A percentile compares a stretch with the other conserved stretches of the same genome.
Evolutionary conservation across 2,113 vertebrate genomes (phyloP).

Genomic region (Desmodus rotundus): DNA sequence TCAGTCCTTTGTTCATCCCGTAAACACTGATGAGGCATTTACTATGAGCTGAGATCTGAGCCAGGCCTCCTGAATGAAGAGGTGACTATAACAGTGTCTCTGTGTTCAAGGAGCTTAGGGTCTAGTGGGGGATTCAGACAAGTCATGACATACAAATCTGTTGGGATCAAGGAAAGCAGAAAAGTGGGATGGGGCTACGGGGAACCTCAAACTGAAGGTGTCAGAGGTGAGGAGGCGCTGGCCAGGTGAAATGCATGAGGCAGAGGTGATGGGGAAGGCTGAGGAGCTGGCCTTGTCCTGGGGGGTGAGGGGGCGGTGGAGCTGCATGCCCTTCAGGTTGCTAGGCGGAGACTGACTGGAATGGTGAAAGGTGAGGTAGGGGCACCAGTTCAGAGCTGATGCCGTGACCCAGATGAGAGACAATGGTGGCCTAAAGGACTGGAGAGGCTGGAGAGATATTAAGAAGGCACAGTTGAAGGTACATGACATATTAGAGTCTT

Average conservation of each 20-base stretch:
- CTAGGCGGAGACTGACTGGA: not conserved
- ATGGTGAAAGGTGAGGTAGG: not conserved
- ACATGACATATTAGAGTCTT: too few species aligned
- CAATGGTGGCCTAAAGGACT: not conserved
- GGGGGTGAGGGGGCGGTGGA: too few species aligned
- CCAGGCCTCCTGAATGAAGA: not conserved
- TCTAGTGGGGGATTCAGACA: too few species aligned
- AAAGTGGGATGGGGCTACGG: fast-evolving
- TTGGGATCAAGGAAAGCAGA: not conserved
- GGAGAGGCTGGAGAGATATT: not conserved
- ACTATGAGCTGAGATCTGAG: not conserved
- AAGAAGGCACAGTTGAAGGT: not conserved
- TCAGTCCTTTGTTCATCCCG: not conserved
- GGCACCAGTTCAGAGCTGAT: not conserved
- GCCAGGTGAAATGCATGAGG: not conserved
- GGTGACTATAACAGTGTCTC: not conserved
- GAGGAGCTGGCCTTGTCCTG: not conserved
- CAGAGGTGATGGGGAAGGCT: not conserved
- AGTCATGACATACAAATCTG: not conserved
- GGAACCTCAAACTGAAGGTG: not conserved
- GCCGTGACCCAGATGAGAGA: not conserved
- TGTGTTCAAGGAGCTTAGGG: not conserved
- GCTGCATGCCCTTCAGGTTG: too few species aligned
- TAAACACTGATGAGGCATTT: not conserved
- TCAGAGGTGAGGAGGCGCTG: fast-evolving